A percentile compares a stretch with the other conserved stretches of the same genome.
Conservation (phyloP, 2,797 vertebrate species). For the Sarcoramphus papa region DNA sequence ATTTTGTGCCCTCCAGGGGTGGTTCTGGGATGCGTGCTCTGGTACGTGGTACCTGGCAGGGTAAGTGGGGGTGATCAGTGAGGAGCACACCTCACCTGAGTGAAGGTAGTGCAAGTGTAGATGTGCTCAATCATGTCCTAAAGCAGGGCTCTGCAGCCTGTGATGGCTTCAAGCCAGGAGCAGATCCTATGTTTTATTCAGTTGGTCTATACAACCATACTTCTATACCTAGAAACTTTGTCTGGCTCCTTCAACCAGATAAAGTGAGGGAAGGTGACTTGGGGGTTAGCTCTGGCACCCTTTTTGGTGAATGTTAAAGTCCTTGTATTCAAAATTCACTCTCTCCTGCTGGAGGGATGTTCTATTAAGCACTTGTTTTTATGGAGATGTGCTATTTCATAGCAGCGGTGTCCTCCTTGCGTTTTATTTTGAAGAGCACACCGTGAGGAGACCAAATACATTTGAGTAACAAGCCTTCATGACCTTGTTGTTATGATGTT, state of each 20-base stretch:
- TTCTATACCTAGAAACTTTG: not conserved
- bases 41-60: fast-evolving
- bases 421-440: not conserved
- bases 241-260: not conserved
- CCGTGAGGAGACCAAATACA: no score
- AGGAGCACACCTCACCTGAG: not conserved
- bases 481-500: no score
- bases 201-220: fast-evolving
- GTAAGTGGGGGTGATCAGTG: not conserved
- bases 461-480: no score
- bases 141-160: not conserved
- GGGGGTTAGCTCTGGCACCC: not conserved
- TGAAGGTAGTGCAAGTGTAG: fast-evolving
- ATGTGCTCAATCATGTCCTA: fast-evolving
- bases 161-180: not conserved
- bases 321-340: not conserved
- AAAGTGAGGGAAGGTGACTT: not conserved
- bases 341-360: no score
- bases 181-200: not conserved
- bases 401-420: not conserved
- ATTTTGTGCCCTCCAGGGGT: not conserved
- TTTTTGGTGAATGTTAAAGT: not conserved
- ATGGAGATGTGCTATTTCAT: fast-evolving
- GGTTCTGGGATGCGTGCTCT: fast-evolving
- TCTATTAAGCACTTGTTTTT: no score